Evolutionary conservation across 2,888 invertebrate species (phyloP).

Genomic region (Tanytarsus gracilentus): DNA sequence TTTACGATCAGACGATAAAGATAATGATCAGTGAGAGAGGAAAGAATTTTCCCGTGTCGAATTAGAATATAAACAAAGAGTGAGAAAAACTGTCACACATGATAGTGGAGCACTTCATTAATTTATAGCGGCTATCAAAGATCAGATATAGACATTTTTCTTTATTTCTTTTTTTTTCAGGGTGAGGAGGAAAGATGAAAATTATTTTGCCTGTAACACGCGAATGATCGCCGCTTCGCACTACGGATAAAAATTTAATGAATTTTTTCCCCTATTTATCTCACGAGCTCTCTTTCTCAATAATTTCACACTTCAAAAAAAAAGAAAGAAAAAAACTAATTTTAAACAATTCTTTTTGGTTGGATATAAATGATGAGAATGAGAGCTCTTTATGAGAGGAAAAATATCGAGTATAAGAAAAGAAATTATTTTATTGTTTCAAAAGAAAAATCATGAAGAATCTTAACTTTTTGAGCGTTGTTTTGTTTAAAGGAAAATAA

Average conservation of each 20-base stretch:
- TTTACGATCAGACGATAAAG: too few species aligned
- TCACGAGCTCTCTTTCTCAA: constrained; percentile 17
- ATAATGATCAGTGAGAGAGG: too few species aligned
- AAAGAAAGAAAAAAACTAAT: constrained; percentile 18
- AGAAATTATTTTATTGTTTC: too few species aligned
- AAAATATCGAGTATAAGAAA: too few species aligned
- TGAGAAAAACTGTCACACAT: constrained; percentile 1
- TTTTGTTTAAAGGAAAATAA: too few species aligned
- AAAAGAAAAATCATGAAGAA: too few species aligned
- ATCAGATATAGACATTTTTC: constrained; percentile 3
- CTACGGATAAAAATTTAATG: constrained; percentile 21
- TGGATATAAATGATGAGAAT: constrained; percentile 8
- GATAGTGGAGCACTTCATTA: background rate
- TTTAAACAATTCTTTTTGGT: constrained; percentile 18
- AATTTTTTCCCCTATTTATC: constrained; percentile 23
- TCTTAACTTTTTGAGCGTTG: too few species aligned
- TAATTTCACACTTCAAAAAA: constrained; percentile 20
- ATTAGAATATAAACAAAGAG: background rate
- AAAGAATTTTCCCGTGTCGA: too few species aligned
- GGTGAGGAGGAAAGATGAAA: background rate
- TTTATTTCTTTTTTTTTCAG: background rate
- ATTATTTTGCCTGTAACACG: constrained; percentile 1
- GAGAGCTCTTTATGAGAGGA: too few species aligned
- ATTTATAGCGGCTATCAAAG: constrained; percentile 3
- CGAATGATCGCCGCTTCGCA: constrained; percentile 14